Evolutionary conservation across 2,113 vertebrate genomes (phyloP).

Genomic region (Amphiprion ocellaris): DNA sequence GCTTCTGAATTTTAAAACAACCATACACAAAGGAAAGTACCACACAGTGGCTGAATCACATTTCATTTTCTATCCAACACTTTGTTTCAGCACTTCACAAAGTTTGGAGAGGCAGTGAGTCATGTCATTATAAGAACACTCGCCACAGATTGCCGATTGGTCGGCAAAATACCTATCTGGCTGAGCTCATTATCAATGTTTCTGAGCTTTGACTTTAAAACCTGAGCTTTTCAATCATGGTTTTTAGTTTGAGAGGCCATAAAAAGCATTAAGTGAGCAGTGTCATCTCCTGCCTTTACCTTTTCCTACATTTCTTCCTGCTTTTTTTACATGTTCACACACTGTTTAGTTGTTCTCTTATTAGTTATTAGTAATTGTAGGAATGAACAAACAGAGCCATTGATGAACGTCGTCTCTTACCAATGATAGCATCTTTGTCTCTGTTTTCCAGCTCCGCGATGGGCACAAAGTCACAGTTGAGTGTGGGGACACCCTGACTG

Average conservation of each 20-base stretch:
- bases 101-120: conserved; percentile 33
- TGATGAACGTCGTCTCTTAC: conserved; percentile 75
- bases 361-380: not conserved
- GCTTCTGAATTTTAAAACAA: not conserved
- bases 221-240: not conserved
- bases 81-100: not conserved
- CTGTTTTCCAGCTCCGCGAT: conserved; percentile 88
- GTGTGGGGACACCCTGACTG: conserved; percentile 82
- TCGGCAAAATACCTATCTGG: conserved; percentile 23
- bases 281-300: not conserved
- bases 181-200: conserved; percentile 31
- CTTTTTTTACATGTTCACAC: not conserved
- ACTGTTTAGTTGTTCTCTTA: conserved; percentile 17
- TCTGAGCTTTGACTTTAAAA: conserved; percentile 13
- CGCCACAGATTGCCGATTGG: conserved; percentile 22
- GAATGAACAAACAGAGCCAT: conserved; percentile 9
- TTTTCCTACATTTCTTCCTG: too few species aligned
- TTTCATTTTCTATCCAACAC: conserved; percentile 25
- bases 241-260: not conserved
- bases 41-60: conserved; percentile 10
- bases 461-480: conserved; percentile 89
- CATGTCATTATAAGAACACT: conserved; percentile 23
- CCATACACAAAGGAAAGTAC: not conserved
- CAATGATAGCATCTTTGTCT: conserved; percentile 88
- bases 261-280: not conserved